Evolutionary conservation across 2,797 vertebrate species (phyloP).

Genomic region (Oreochromis grahami): DNA sequence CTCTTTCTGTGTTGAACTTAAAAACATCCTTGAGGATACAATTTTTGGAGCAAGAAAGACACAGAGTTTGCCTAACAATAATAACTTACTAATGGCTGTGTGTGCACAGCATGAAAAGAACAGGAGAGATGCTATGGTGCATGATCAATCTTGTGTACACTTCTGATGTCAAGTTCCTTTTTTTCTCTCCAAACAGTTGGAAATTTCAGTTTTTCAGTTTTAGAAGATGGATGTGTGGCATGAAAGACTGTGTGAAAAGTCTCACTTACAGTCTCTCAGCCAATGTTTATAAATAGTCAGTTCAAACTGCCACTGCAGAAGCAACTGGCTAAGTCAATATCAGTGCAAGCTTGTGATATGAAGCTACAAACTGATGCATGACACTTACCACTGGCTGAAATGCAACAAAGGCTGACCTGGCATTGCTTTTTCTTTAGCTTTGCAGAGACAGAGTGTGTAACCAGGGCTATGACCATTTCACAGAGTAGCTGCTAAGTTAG

Average conservation of each 20-base stretch:
- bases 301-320: not conserved
- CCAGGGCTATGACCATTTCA: not conserved
- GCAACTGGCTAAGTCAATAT: not conserved
- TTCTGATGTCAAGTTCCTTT: not conserved
- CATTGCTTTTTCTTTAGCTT: not conserved
- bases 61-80: not conserved
- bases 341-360: not conserved
- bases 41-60: not conserved
- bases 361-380: not conserved
- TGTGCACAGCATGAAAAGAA: not conserved
- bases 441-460: not conserved
- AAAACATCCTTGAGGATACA: not conserved
- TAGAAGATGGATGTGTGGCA: not conserved
- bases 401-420: not conserved
- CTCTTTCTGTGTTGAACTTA: not conserved
- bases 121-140: not conserved
- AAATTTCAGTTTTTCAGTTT: not conserved
- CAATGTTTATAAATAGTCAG: not conserved
- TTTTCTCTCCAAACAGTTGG: not conserved
- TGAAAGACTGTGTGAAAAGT: not conserved
- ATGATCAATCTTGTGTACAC: not conserved
- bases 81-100: not conserved
- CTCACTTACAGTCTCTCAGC: not conserved
- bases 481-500: not conserved
- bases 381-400: not conserved